Base-by-base conservation (phyloP, 1,140 invertebrate genomes). In the Ruditapes philippinarum region DNA sequence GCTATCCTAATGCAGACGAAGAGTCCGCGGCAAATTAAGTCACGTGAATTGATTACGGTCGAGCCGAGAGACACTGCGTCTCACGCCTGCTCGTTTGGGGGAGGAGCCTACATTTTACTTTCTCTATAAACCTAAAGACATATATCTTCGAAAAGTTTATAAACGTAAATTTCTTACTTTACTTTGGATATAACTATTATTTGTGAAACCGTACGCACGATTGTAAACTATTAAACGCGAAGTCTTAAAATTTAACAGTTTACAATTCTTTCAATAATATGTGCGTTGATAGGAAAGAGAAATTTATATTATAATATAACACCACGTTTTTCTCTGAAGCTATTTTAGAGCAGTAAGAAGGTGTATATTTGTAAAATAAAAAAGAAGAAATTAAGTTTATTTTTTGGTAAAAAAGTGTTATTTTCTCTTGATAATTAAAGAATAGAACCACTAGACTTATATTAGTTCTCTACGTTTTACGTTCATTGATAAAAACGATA, bases 101-200 rank as follows among this genome's bases (percentile, higher is more conserved):
- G 74, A 78, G 74, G 74, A 78, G 74, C 45, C 45, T 11, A 17
- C 31, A 11, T 14, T 36, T 49, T 49, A 25, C 42, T 51, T 78
- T 78, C 74, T 78, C n/a, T 78, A 78, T 78, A 78, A 78, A 78
- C 65, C 74, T 78, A 78, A 54, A 54, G 45, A 49, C 45, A 78
- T 33, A 78, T 78, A 78, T 51, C 45, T 45, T 49, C 28, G 74
- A 78, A 78, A 78, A 54, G 74, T 78, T 51, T 78, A 78, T 54
- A 28, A 33, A 78, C 74, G 49, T 49, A 33, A 70, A 70, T 17
- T 65, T 12, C 65, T 70, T 70, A 70, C 65, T 70, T 19, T 38
- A 70, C 33, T 36, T 70, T 17, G 65, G 65, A 70, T 70, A 38
- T 38, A 7, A 28, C 22, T 70, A 70, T 25, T 70, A 70, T 38